Evolutionary conservation across 1,140 invertebrate species (phyloP).

Genomic region (Drosophila yakuba): DNA sequence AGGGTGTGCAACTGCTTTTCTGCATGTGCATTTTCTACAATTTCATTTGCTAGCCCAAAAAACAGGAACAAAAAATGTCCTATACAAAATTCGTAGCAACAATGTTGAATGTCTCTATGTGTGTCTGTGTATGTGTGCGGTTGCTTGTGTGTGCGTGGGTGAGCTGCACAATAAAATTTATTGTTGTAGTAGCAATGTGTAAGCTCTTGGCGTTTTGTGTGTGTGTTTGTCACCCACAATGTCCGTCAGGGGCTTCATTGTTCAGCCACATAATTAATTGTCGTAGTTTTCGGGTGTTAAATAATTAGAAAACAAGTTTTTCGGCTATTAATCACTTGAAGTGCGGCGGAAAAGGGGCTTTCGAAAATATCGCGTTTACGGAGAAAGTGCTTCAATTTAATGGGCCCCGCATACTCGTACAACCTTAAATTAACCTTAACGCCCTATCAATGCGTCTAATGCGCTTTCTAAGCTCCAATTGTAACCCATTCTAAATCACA

Average conservation of each 20-base stretch:
- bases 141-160: constrained; percentile 23
- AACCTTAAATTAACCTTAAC: constrained; percentile 43
- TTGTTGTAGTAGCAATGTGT: constrained; percentile 73
- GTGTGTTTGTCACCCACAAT: constrained; percentile 62
- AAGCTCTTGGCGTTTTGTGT: constrained; percentile 37
- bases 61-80: constrained; percentile 34
- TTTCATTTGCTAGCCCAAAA: constrained; percentile 58
- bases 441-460: constrained; percentile 52
- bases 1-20: constrained; percentile 11
- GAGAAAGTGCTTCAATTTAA: constrained; percentile 36
- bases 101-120: constrained; percentile 40
- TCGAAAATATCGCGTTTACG: not conserved
- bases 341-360: constrained; percentile 10
- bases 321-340: constrained; percentile 73
- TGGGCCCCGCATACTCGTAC: constrained; percentile 9
- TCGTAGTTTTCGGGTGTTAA: constrained; percentile 81
- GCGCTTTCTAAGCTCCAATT: constrained; percentile 55
- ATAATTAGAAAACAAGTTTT: constrained; percentile 83
- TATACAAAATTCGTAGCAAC: constrained; percentile 55
- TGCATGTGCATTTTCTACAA: constrained; percentile 56
- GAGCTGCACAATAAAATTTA: constrained; percentile 76
- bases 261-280: constrained; percentile 83
- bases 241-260: constrained; percentile 72
- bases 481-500: constrained; percentile 78
- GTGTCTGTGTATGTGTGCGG: constrained; percentile 12